phyloP scores from a whole-genome alignment of 2,888 invertebrate species.

The Lasioglossum marginatum region DNA sequence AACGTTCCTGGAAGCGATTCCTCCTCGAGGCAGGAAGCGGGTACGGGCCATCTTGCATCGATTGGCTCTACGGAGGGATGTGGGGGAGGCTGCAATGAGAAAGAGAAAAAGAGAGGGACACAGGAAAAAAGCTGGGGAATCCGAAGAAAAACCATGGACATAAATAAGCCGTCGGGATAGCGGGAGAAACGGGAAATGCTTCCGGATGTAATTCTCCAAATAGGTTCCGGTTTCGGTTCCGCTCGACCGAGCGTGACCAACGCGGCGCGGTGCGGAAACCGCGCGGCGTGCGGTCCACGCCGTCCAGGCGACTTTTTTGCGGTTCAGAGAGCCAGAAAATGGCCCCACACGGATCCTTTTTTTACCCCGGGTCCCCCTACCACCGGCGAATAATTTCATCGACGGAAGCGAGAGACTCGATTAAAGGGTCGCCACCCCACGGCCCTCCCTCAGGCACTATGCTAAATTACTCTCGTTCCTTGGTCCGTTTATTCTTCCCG shows the following conservation, averaged over 20 bases:
- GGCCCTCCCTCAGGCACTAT: constrained; percentile 7
- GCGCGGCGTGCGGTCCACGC: constrained; percentile 28
- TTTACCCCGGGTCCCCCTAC: background rate
- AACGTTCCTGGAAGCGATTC: background rate
- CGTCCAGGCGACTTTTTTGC: constrained; percentile 29
- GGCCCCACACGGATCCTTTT: constrained; percentile 23
- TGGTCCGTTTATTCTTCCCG: constrained; percentile 20
- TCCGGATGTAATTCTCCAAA: constrained; percentile 64
- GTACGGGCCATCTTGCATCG: background rate
- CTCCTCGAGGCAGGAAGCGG: background rate
- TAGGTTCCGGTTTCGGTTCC: constrained; percentile 62
- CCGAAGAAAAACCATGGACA: constrained; percentile 26
- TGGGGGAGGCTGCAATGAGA: background rate
- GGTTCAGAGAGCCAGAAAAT: constrained; percentile 61
- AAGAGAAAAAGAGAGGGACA: background rate
- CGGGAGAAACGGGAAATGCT: constrained; percentile 32
- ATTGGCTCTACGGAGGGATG: background rate
- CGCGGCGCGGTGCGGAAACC: constrained; percentile 19
- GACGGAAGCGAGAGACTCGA: constrained; percentile 22
- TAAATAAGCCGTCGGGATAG: constrained; percentile 45
- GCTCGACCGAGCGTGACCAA: constrained; percentile 51
- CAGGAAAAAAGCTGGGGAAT: background rate
- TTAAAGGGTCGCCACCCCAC: constrained; percentile 8
- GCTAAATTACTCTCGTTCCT: constrained; percentile 34
- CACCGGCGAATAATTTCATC: constrained; percentile 40